Base-by-base conservation (phyloP, 2,888 invertebrate genomes). In the Cephus pygmeus region DNA sequence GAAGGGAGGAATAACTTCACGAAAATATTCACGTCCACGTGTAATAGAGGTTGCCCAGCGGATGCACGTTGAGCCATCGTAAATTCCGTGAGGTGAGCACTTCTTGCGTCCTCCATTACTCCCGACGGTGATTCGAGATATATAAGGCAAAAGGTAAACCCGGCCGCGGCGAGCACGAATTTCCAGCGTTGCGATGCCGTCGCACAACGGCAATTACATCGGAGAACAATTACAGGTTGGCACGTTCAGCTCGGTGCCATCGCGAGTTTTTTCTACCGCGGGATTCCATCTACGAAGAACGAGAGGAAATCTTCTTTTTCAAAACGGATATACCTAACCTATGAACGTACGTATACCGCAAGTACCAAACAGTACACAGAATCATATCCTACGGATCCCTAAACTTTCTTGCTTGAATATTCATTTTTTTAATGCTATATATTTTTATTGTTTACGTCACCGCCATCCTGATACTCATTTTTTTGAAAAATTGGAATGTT, bases 211-310 rank as follows among this genome's bases (percentile, higher is more conserved):
- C 88, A 88, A 89, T 89, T 89, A 89, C 89, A 89, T 89, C 85
- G 88, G 81, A 86, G 89, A 89, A 89, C 89, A 89, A 89, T 89
- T 89, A 89, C 88, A 85, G 88, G 86, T 88, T 87, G 87, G 88
- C 88, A 85, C 89, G 88, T 88, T 87, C 84, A 69, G 75, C 35
- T 82, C 84, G 84, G 85, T 87, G 83, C 79, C 85, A 84, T 85
- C 84, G 85, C 84, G 79, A 31, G 83, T 84, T 88, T 89, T 88
- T 89, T 88, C 83, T 86, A 73, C 79, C 76, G 78, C 79, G 84
- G 81, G 87, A 89, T 89, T 87, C 88, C 85, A 68, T 56, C 83
- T 81, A 77, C 77, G 83, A 84, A 80, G 83, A 85, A 86, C 84
- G 83, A 84, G 82, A 81, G 83, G 84, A 84, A 87, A 87, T 80